These are phyloP conservation scores for Bombylius discolor DNA, from an alignment of 2,888 invertebrate species.

Conservation along the genomic window DNA sequence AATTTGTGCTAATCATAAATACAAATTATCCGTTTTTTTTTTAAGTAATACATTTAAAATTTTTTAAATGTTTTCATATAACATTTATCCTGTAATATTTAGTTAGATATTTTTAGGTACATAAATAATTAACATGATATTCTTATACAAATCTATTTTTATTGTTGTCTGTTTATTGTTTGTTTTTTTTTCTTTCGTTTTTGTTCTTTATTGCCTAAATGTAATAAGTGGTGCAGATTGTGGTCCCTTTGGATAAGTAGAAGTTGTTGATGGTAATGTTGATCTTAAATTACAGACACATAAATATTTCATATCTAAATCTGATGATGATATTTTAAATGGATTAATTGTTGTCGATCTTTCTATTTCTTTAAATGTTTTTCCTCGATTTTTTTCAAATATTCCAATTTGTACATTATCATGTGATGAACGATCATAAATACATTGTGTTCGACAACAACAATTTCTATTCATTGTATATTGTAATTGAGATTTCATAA, in stretches of 20 bases:
- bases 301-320: neutral
- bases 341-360: too few relatives aligned
- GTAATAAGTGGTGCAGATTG: neutral
- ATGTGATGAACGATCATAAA: constrained; percentile 29
- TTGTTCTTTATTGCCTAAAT: neutral
- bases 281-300: neutral
- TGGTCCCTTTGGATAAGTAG: neutral
- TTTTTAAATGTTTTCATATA: too few relatives aligned
- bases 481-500: constrained; percentile 7
- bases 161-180: too few relatives aligned
- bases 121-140: too few relatives aligned
- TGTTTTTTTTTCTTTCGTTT: neutral
- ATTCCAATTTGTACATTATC: constrained; percentile 20
- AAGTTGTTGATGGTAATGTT: neutral
- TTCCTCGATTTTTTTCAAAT: too few relatives aligned
- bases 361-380: too few relatives aligned
- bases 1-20: too few relatives aligned
- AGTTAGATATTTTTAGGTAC: too few relatives aligned
- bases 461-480: constrained; percentile 18
- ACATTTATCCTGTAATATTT: too few relatives aligned
- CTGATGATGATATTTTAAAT: neutral
- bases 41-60: too few relatives aligned
- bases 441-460: constrained; percentile 27
- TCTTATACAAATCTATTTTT: too few relatives aligned
- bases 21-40: too few relatives aligned